phyloP scores from a whole-genome alignment of 2,113 vertebrate species.

The Choloepus hoffmanni region DNA sequence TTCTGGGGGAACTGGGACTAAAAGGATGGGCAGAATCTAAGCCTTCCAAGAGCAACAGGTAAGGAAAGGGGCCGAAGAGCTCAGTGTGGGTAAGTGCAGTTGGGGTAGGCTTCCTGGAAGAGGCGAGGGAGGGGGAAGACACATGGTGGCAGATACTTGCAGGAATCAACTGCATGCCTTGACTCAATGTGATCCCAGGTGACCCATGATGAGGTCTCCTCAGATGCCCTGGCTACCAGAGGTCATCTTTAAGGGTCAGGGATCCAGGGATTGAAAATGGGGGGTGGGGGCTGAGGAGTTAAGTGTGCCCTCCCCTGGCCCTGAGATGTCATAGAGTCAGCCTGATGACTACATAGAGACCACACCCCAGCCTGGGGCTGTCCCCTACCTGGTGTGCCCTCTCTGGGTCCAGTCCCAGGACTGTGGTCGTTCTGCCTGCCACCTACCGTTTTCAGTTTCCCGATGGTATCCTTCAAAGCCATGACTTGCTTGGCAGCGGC shows the following conservation, averaged over 20 bases:
- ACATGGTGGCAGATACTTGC: slow-evolving; percentile 43
- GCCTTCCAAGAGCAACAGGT: not conserved
- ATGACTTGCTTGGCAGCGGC: slow-evolving; percentile 93
- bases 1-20: not conserved
- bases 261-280: slow-evolving; percentile 20
- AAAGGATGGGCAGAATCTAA: not conserved
- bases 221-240: slow-evolving; percentile 59
- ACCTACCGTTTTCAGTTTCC: slow-evolving; percentile 88
- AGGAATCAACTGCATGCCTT: slow-evolving; percentile 49
- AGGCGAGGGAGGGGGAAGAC: not conserved
- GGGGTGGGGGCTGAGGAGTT: not conserved
- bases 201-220: slow-evolving; percentile 68
- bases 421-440: not conserved
- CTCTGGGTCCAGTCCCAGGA: not conserved
- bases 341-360: not conserved
- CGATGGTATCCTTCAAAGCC: slow-evolving; percentile 89
- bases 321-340: slow-evolving; percentile 75
- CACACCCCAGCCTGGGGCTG: not conserved
- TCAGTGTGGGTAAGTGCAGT: not conserved
- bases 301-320: not conserved
- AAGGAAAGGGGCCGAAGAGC: not conserved
- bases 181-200: slow-evolving; percentile 60
- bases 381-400: not conserved
- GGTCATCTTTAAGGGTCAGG: slow-evolving; percentile 60
- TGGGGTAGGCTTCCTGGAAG: not conserved